Percentiles rank a stretch among this genome's conserved stretches.
phyloP scores from a whole-genome alignment of 2,113 vertebrate species.

The Corythornis cristatus region DNA sequence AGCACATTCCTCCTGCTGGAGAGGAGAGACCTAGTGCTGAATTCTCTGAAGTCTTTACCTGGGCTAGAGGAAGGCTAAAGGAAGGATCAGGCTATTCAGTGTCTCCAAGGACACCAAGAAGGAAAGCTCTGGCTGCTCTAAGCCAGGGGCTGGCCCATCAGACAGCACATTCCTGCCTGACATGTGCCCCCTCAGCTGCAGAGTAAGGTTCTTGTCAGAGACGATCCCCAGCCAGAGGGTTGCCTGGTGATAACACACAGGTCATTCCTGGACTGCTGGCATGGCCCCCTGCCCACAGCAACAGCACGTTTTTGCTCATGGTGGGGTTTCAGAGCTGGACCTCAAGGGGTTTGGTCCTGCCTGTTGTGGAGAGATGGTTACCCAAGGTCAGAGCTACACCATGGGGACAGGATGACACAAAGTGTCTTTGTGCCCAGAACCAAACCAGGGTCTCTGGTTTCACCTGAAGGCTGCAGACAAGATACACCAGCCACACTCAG shows the following conservation, averaged over 20 bases:
- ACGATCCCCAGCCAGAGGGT: neutral
- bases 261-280: neutral
- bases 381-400: neutral
- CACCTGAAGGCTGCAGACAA: neutral
- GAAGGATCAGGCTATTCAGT: neutral
- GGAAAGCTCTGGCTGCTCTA: neutral
- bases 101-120: neutral
- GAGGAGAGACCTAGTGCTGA: neutral
- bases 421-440: neutral
- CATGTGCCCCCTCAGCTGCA: accelerated
- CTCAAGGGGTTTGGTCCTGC: neutral
- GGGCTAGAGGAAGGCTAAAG: neutral
- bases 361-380: neutral
- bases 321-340: neutral
- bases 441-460: neutral
- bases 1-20: slow-evolving; percentile 48
- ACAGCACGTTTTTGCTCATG: neutral
- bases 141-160: neutral
- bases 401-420: neutral
- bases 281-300: neutral
- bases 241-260: neutral
- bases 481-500: no score
- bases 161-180: neutral
- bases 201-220: neutral
- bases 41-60: slow-evolving; percentile 25